A percentile compares a stretch with the other conserved stretches of the same genome.
Evolutionary conservation across 2,113 vertebrate species (phyloP).

Genomic region (Neotragus moschatus): DNA sequence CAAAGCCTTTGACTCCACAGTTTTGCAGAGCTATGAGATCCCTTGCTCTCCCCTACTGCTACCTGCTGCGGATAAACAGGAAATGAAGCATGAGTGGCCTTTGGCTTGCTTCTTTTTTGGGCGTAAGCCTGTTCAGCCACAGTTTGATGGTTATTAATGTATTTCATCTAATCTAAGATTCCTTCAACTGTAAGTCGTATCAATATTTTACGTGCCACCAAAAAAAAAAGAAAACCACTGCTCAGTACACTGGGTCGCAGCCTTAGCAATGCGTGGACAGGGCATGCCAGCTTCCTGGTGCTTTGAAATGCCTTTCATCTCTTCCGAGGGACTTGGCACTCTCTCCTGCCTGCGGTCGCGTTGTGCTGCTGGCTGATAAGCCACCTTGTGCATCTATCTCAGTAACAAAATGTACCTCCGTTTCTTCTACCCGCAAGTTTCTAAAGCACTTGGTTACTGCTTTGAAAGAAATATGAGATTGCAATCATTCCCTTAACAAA

Average conservation of each 20-base stretch:
- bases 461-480: not conserved
- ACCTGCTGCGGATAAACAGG: constrained; percentile 85
- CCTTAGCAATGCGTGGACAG: not conserved
- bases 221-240: not conserved
- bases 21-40: constrained; percentile 89
- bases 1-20: not conserved
- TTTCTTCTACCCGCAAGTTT: not conserved
- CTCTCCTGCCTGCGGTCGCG: not conserved
- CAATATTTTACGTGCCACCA: not conserved
- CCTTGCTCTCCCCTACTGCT: constrained; percentile 88
- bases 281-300: not conserved
- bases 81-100: constrained; percentile 87
- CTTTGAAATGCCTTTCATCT: not conserved
- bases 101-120: constrained; percentile 91
- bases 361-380: not conserved
- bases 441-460: not conserved
- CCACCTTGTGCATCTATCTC: not conserved
- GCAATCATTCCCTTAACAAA: not conserved
- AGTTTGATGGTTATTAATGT: constrained; percentile 89
- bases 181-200: too few species aligned
- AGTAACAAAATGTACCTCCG: not conserved
- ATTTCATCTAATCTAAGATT: not conserved
- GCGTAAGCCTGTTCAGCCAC: constrained; percentile 89
- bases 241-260: not conserved
- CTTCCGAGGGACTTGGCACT: not conserved